These are phyloP conservation scores for Leptatherina wallacei DNA, from an alignment of 2,797 vertebrate species.

Conservation along the genomic window DNA sequence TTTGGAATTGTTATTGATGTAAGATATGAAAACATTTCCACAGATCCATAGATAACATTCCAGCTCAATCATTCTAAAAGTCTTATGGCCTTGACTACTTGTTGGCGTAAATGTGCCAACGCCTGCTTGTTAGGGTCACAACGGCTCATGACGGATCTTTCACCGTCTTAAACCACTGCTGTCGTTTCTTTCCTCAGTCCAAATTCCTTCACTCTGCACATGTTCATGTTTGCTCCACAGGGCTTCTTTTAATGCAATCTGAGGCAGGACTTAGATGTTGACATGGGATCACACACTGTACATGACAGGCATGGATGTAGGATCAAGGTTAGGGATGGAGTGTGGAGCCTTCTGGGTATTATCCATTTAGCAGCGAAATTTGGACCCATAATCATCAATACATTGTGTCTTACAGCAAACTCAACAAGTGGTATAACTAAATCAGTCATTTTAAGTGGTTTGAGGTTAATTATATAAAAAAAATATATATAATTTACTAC, in stretches of 20 bases:
- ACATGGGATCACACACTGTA: constrained; percentile 12
- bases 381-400: not conserved
- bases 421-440: not conserved
- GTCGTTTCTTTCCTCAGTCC: constrained; percentile 40
- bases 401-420: not conserved
- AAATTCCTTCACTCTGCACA: constrained; percentile 55
- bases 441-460: not conserved
- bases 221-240: constrained; percentile 15
- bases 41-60: constrained; percentile 27
- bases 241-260: constrained; percentile 23
- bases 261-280: constrained; percentile 20
- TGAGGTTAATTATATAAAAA: not conserved
- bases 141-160: constrained; percentile 49
- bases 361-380: not conserved
- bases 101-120: constrained; percentile 52
- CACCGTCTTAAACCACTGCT: constrained; percentile 44
- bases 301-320: constrained; percentile 6
- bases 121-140: constrained; percentile 38
- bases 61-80: constrained; percentile 23
- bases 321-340: not conserved
- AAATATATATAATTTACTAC: too few species aligned
- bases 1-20: not conserved
- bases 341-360: not conserved
- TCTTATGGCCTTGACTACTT: constrained; percentile 35
- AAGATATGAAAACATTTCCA: constrained; percentile 24